Percentiles rank a stretch among this genome's conserved stretches.
phyloP scores from a whole-genome alignment of 2,888 invertebrate genomes.

The Cremastinae sp. region DNA sequence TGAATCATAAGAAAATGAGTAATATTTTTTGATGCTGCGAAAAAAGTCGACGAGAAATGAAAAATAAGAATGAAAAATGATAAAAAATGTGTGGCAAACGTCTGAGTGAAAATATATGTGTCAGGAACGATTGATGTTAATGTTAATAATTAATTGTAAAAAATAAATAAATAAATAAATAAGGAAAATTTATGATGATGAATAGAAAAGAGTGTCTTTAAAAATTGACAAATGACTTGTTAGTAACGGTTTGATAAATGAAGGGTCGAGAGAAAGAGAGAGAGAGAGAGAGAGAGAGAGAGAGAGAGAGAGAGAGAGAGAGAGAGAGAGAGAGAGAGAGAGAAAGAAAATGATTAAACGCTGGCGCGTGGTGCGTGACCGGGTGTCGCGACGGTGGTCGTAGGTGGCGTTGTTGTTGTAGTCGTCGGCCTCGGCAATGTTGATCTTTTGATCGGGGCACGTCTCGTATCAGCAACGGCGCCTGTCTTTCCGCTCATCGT shows the following conservation, averaged over 20 bases:
- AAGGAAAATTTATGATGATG: neutral
- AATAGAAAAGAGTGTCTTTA: neutral
- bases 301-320: neutral
- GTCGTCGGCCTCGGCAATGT: slow-evolving; percentile 71
- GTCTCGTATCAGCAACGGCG: slow-evolving; percentile 59
- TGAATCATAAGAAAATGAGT: too few species aligned
- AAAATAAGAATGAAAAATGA: too few species aligned
- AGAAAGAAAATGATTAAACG: slow-evolving; percentile 65
- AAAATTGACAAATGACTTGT: too few species aligned
- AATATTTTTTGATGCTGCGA: too few species aligned
- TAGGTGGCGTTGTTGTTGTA: slow-evolving; percentile 73
- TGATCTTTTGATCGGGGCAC: slow-evolving; percentile 71
- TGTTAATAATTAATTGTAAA: too few species aligned
- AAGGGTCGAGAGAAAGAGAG: too few species aligned
- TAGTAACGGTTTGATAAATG: too few species aligned
- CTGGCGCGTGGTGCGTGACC: slow-evolving; percentile 73
- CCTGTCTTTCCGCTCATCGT: slow-evolving; percentile 63
- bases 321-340: neutral
- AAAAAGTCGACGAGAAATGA: too few species aligned
- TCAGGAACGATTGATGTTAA: too few species aligned
- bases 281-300: neutral
- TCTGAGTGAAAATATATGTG: too few species aligned
- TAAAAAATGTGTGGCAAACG: too few species aligned
- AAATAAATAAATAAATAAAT: too few species aligned
- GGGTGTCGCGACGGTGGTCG: slow-evolving; percentile 70